Conservation (phyloP, 2,797 vertebrate species). For the Eulemur mongoz region DNA sequence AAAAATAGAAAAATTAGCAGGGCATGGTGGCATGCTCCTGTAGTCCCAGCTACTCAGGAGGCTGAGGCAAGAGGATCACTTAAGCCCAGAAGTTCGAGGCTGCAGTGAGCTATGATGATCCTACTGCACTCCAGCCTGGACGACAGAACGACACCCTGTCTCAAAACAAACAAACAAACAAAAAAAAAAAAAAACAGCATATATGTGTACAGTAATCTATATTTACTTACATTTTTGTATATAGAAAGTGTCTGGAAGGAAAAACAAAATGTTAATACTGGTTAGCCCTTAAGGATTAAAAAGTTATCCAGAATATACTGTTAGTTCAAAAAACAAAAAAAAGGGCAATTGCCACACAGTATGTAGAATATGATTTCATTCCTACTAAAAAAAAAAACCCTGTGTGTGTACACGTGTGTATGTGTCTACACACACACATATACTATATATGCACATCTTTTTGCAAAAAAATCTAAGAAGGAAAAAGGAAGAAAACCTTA, state of each 20-base stretch:
- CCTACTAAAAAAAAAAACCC: background rate
- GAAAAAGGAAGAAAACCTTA: background rate
- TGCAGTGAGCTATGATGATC: too few species aligned
- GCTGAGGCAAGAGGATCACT: too few species aligned
- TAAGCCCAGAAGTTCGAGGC: too few species aligned
- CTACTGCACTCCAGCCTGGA: too few species aligned
- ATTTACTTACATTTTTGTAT: background rate
- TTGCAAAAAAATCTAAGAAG: background rate
- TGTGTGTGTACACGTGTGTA: background rate
- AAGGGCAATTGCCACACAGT: background rate
- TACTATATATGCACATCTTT: background rate
- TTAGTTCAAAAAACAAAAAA: background rate
- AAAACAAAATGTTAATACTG: background rate
- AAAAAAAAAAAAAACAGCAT: too few species aligned
- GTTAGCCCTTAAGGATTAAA: background rate
- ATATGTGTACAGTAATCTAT: background rate
- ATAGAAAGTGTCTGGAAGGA: background rate
- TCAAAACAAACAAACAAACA: background rate
- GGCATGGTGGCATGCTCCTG: too few species aligned
- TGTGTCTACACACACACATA: accelerated
- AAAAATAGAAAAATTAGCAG: too few species aligned
- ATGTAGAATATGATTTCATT: background rate
- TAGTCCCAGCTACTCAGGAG: too few species aligned
- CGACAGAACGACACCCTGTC: too few species aligned
- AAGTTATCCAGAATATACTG: background rate